Base-by-base conservation (phyloP, 2,113 vertebrate species). In the Raphicerus campestris region DNA sequence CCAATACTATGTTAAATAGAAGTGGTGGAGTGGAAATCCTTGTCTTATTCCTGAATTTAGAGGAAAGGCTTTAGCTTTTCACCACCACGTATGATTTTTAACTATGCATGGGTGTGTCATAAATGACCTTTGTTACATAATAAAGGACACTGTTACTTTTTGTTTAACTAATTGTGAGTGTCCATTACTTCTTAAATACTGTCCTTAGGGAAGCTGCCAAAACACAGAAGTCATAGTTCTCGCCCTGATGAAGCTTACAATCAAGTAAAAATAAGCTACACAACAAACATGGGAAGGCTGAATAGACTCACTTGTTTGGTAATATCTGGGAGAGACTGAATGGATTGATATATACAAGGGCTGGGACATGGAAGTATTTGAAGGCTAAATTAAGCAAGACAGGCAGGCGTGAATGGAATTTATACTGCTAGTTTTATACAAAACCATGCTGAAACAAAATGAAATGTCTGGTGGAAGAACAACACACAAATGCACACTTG, bases 251-350 rank as follows among this genome's bases (percentile, higher is more conserved):
- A 39, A 55, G 63, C 47, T 91, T 70, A 95, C 2, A 63, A 80
- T 91, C n/a, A 88, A 87, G 49, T 85, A 60, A 89, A 95, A 89
- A 66, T 61, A 88, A 95, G 73, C 61, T 92, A 51, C 5, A 22
- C 56, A 81, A 49, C 49, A 10, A 93, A 94, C 75, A n/a, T 35
- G 47, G 26, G 7, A 91, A 7, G 47, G 7, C 10, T 81, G 20
- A 91, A n/a, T 16, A 58, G 28, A 75, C 86, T 51, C 86, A 7
- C 32, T 51, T 92, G 47, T 42, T 66, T 96, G 24, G 51, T 87
- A 80, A 14, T 32, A 93, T 39, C 80, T 81, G 10, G 24, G 53
- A 61, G 16, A 78, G 63, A 17, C 45, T 87, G 45, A 96, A 84
- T 32, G 42, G n/a, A 82, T 10, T 55, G 7, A 78, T 16, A 35